Conservation (phyloP, 2,888 invertebrate genomes). For the Netelia fuscicornis region DNA sequence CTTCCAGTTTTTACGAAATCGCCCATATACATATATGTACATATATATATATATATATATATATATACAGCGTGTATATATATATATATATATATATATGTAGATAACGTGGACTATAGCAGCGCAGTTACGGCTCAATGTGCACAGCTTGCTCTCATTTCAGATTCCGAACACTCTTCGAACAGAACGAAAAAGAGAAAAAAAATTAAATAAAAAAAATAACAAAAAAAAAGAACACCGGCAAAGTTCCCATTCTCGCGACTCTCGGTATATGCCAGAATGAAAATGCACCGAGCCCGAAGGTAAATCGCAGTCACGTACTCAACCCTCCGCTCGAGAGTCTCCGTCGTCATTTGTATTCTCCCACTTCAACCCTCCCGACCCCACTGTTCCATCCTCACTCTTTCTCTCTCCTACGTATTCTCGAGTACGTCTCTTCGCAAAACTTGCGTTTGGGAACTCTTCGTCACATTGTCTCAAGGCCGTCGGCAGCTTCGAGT, state of each 20-base stretch:
- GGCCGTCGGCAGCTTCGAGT: conserved; percentile 26
- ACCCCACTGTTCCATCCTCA: background rate
- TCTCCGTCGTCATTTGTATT: conserved; percentile 6
- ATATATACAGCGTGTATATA: background rate
- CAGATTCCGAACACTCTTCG: conserved; percentile 2
- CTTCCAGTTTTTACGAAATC: background rate
- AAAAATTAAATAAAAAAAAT: background rate
- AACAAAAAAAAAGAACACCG: background rate
- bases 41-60: background rate
- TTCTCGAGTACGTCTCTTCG: conserved; percentile 13
- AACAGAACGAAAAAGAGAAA: background rate
- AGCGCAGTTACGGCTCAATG: background rate
- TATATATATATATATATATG: background rate
- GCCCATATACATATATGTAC: background rate
- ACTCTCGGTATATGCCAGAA: conserved; percentile 3
- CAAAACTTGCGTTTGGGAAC: conserved; percentile 28
- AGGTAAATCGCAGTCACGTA: conserved; percentile 59
- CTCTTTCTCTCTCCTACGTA: conserved; percentile 9
- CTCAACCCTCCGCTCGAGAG: conserved; percentile 14
- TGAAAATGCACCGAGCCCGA: conserved; percentile 22
- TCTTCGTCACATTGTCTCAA: conserved; percentile 36
- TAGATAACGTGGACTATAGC: background rate
- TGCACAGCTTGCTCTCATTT: conserved; percentile 24
- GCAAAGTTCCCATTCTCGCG: conserved; percentile 14
- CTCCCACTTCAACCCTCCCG: background rate